These are phyloP conservation scores for Pilophorus perplexus DNA, from an alignment of 2,888 invertebrate genomes.

Conservation along the genomic window DNA sequence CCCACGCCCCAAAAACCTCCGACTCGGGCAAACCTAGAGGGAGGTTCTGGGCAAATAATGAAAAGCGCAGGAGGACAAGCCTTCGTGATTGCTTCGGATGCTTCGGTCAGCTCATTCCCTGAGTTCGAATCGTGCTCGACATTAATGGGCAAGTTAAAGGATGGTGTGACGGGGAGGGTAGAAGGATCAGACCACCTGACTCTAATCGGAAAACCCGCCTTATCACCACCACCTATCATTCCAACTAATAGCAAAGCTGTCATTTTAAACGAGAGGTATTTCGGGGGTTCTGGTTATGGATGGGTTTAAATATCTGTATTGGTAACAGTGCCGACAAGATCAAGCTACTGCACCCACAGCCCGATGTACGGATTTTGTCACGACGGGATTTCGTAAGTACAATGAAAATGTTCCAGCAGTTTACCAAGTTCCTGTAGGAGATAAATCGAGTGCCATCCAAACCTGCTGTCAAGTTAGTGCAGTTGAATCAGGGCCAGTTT, in stretches of 20 bases:
- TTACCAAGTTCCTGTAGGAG: too few species aligned
- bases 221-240: constrained; percentile 35
- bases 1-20: neutral
- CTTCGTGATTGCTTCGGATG: constrained; percentile 34
- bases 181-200: too few species aligned
- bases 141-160: constrained; percentile 33
- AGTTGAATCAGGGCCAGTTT: too few species aligned
- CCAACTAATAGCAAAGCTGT: constrained; percentile 23
- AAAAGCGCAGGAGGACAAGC: constrained; percentile 27
- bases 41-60: constrained; percentile 27
- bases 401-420: too few species aligned
- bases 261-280: constrained; percentile 19
- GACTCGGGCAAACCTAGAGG: neutral
- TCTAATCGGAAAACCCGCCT: too few species aligned
- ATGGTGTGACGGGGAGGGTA: neutral
- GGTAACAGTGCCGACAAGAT: constrained; percentile 12
- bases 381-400: too few species aligned
- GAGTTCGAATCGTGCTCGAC: constrained; percentile 35
- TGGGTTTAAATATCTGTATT: constrained; percentile 29
- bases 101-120: constrained; percentile 23
- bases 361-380: too few species aligned
- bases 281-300: constrained; percentile 32
- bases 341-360: too few species aligned
- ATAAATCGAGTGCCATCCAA: too few species aligned
- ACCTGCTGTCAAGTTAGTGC: too few species aligned